Percentiles rank a stretch among this genome's conserved stretches.
These are phyloP conservation scores for Platypus cylindrus DNA, from an alignment of 2,888 invertebrate genomes.

Conservation along the genomic window DNA sequence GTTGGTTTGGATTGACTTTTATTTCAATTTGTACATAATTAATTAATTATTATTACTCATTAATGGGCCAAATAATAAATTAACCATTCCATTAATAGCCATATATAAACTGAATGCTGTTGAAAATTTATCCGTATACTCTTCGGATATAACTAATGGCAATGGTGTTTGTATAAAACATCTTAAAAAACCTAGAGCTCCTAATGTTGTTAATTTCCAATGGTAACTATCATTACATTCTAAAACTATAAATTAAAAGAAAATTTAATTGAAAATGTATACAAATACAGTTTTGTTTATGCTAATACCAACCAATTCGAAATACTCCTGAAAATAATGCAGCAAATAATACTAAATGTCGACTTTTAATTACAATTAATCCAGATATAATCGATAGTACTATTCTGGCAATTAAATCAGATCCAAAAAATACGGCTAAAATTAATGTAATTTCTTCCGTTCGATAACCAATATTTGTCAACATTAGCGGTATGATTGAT, in stretches of 20 bases:
- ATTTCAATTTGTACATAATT: no score
- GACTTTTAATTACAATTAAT: slow-evolving; percentile 4
- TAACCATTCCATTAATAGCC: slow-evolving; percentile 4
- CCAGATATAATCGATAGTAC: slow-evolving; percentile 4
- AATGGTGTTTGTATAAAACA: slow-evolving; percentile 6
- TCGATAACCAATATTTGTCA: slow-evolving; percentile 44
- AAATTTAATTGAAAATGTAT: no score
- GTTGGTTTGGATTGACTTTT: no score
- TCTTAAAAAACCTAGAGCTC: slow-evolving; percentile 2
- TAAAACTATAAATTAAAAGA: slow-evolving; percentile 1
- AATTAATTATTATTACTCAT: slow-evolving; percentile 5
- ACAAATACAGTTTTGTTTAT: no score
- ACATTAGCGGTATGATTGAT: slow-evolving; percentile 51
- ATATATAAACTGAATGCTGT: slow-evolving; percentile 6
- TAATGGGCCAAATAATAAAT: slow-evolving; percentile 4
- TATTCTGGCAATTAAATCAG: slow-evolving; percentile 8
- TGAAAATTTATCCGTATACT: slow-evolving; percentile 6
- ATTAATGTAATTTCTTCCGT: slow-evolving; percentile 50
- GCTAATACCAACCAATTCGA: slow-evolving; percentile 3
- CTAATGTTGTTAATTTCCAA: slow-evolving; percentile 2
- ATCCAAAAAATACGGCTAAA: slow-evolving; percentile 53
- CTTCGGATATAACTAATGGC: slow-evolving; percentile 6
- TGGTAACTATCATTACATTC: slow-evolving; percentile 1
- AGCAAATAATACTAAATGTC: slow-evolving; percentile 5
- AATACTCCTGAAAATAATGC: slow-evolving; percentile 6